phyloP scores from a whole-genome alignment of 2,888 invertebrate species.

The Nomada fucata region DNA sequence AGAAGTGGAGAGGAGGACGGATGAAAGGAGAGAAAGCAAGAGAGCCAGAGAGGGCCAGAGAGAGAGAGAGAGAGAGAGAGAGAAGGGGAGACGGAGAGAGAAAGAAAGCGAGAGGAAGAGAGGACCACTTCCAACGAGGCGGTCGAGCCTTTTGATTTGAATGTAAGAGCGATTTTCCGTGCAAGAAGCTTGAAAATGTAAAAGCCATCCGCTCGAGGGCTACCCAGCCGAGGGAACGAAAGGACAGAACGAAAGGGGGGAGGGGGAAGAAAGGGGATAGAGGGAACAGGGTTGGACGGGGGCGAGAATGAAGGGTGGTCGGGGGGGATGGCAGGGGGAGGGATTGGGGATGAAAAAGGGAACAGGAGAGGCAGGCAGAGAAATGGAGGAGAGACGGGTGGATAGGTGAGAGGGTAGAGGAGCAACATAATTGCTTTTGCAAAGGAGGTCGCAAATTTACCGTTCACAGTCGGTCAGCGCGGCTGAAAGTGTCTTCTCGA shows the following conservation, averaged over 20 bases:
- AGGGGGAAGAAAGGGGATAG: neutral
- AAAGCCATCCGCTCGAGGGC: constrained; percentile 67
- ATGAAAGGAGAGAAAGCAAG: neutral
- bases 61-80: neutral
- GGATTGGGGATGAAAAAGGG: neutral
- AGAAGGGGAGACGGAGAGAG: neutral
- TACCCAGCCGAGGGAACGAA: constrained; percentile 40
- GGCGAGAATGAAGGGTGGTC: constrained; percentile 4
- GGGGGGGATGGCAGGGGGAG: neutral
- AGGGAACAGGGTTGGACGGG: constrained; percentile 7
- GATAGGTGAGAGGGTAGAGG: constrained; percentile 49
- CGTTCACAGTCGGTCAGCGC: constrained; percentile 71
- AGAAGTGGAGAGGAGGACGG: neutral
- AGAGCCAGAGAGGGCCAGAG: neutral
- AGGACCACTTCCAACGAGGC: constrained; percentile 54
- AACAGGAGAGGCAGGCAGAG: constrained; percentile 8
- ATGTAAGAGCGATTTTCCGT: constrained; percentile 77
- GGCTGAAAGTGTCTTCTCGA: constrained; percentile 72
- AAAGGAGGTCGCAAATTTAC: constrained; percentile 74
- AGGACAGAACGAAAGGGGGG: constrained; percentile 9
- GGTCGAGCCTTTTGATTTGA: constrained; percentile 72
- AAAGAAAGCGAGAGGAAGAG: neutral
- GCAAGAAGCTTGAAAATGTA: constrained; percentile 72
- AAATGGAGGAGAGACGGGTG: constrained; percentile 33
- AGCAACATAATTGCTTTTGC: constrained; percentile 73